Base-by-base conservation (phyloP, 2,797 vertebrate genomes). In the Heliangelus exortis region DNA sequence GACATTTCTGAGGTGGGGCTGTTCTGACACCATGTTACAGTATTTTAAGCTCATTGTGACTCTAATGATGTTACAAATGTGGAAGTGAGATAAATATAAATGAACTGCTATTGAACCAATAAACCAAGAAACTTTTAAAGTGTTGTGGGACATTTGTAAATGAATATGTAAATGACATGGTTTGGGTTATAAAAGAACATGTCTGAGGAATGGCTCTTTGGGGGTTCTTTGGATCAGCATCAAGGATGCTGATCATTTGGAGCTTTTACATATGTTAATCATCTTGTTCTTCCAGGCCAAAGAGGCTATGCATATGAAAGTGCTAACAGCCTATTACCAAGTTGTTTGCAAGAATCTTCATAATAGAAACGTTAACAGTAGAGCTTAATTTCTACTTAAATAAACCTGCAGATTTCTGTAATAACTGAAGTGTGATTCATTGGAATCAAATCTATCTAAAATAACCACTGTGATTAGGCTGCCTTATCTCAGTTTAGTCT, bases 201-300 rank as follows among this genome's bases (percentile, higher is more conserved):
- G 90, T 89, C 93, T 96, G 88, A 96, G 90, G 67, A 95, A 91
- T 76, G 93, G 92, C 62, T 96, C 83, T 96, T 96, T 34, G 54
- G 93, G 93, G 83, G 83, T 95, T 96, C 91, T 95, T 95, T 96
- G 94, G 93, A 90, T 96, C 39, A 36, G 77, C 94, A 95, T 96
- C 94, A 95, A 95, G 85, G 93, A 89, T 94, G 91, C 62, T 94
- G 90, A 96, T 96, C 88, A 78, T 95, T 92, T 95, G 66, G 93
- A 89, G 88, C 76, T 94, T 95, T 95, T 91, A 95, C 94, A 91
- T 93, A 95, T 95, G 90, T 95, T 96, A 96, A 95, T 95, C 92
- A 92, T 90, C 93, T 90, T 95, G 84, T 90, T 93, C 94, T 96
- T 93, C 63, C 74, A 93, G 90, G 90, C 91, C 96, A 95, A 93